A percentile compares a stretch with the other conserved stretches of the same genome.
phyloP scores from a whole-genome alignment of 1,140 invertebrate genomes.

The Manduca sexta region DNA sequence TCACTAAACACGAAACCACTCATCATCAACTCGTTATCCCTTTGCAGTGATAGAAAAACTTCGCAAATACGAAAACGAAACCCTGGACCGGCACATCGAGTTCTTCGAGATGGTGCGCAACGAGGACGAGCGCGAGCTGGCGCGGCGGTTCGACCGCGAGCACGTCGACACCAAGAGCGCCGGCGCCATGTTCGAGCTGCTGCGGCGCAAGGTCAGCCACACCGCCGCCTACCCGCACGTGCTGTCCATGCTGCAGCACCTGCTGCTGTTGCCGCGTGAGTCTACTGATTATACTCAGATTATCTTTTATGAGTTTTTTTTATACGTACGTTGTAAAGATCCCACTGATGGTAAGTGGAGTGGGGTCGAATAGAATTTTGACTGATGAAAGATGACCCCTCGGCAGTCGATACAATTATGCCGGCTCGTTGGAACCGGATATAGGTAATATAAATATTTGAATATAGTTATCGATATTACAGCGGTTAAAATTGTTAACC shows the following conservation, averaged over 20 bases:
- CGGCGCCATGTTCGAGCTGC: slow-evolving; percentile 93
- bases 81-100: slow-evolving; percentile 92
- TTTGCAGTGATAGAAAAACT: slow-evolving; percentile 90
- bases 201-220: slow-evolving; percentile 92
- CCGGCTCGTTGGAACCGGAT: no score
- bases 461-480: no score
- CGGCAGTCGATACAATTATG: no score
- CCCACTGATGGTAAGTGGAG: no score
- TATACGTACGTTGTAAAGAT: no score
- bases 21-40: not conserved
- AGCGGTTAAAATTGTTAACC: no score
- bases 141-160: slow-evolving; percentile 91
- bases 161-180: slow-evolving; percentile 97
- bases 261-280: slow-evolving; percentile 92
- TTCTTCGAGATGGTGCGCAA: slow-evolving; percentile 99
- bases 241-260: slow-evolving; percentile 92
- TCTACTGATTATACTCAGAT: slow-evolving; percentile 27
- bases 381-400: no score
- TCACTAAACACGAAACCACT: no score
- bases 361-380: no score
- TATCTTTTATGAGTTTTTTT: not conserved
- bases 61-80: slow-evolving; percentile 93
- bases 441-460: no score
- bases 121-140: slow-evolving; percentile 96
- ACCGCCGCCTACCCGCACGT: slow-evolving; percentile 95